phyloP scores from a whole-genome alignment of 2,113 vertebrate species.

The Oenanthe oenanthe region DNA sequence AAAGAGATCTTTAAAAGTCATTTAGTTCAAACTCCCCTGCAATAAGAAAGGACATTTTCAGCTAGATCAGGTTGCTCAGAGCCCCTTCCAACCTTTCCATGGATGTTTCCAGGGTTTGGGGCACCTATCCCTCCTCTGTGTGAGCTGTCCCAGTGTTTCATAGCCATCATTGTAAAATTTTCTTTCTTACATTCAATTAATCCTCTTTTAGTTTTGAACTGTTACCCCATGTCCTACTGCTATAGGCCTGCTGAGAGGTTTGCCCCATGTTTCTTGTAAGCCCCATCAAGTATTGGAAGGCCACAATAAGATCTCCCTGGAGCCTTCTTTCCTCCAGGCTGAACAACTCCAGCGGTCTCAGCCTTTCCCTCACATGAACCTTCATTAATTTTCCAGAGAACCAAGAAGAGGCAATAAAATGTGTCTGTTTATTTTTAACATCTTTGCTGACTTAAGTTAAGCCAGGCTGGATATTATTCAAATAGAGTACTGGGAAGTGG shows the following conservation, averaged over 20 bases:
- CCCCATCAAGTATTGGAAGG: not conserved
- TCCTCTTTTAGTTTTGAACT: not conserved
- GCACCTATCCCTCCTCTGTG: not conserved
- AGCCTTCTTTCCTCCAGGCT: not conserved
- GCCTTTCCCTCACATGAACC: not conserved
- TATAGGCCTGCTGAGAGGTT: not conserved
- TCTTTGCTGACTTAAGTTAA: not conserved
- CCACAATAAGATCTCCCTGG: not conserved
- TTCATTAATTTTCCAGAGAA: not conserved
- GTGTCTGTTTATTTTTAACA: not conserved
- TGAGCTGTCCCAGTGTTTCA: not conserved
- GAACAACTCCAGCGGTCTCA: not conserved
- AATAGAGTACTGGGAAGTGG: not conserved
- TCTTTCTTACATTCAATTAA: not conserved
- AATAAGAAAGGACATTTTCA: not conserved
- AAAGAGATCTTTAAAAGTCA: not conserved
- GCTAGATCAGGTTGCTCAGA: not conserved
- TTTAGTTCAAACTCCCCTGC: not conserved
- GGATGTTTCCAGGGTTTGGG: not conserved
- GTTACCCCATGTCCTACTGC: rapidly evolving
- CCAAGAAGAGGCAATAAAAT: not conserved
- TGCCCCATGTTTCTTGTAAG: not conserved
- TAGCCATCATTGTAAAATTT: not conserved
- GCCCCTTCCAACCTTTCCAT: not conserved
- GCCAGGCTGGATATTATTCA: not conserved